Base-by-base conservation (phyloP, 1,140 invertebrate genomes). In the Cherax destructor region DNA sequence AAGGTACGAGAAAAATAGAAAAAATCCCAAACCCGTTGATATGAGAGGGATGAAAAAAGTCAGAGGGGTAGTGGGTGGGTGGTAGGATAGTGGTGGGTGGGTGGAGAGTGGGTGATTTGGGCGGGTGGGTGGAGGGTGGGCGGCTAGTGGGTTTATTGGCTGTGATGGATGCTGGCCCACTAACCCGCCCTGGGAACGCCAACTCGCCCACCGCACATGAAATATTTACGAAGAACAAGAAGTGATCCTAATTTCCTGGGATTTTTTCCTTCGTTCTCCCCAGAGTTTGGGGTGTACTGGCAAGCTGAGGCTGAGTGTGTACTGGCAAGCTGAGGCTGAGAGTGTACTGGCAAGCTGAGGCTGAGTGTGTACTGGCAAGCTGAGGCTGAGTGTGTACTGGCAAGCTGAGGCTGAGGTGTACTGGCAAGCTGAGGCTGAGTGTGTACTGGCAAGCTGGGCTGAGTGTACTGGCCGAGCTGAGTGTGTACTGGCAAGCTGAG, bases 151-250 rank as follows among this genome's bases (percentile, higher is more conserved):
- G 65, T 21, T 69, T 69, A 69, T 69, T 69, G 65, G 65, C 11
- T 18, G 65, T 18, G 65, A 69, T 69, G 65, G 65, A 18, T 5
- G 13, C 65, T 18, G 65, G 65, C 16, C 18, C 6, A 18, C 16
- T 5, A 5, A 18, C 16, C 18, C 65, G 65, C 18, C 65, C 13
- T n/a, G 65, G 65, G 65, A 69, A 69, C 18, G 65, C 65, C 65
- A 69, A 69, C 65, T 21, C 52, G 65, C 5, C 16, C 65, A 18
- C 11, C 65, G 16, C 65, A 69, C 65, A 69, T 83, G 56, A 83
- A 83, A 83, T 83, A 83, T 83, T 83, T 83, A 83, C 56, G 49
- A 83, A 83, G 80, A 83, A 83, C 80, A 61, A 61, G 80, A 83
- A 65, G 80, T 83, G 80, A 83, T 83, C 80, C 80, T 83, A 83